Evolutionary conservation across 2,797 vertebrate species (phyloP), one percentile per base, ranked within the genome.

Genomic region (Myotis myotis): DNA sequence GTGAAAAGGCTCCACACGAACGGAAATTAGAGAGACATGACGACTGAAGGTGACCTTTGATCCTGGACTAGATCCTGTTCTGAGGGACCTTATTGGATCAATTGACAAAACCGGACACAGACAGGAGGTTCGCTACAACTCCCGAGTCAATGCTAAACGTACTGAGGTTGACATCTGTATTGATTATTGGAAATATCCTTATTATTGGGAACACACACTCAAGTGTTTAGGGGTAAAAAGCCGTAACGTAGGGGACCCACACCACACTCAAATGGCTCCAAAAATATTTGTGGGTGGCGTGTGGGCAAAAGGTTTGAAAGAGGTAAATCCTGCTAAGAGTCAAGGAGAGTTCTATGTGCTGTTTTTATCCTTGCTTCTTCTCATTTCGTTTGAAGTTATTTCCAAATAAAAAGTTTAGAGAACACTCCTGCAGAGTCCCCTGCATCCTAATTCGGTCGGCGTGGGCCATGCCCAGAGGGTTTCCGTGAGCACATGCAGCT

Each of bases 151-250:
- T 28, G 51, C 57, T 87, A 49, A 87, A 64, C 44, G 64, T 79
- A 38, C 41, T 41, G 51, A 60, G 28, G 55, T 79, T 74, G 71
- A 44, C 44, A 44, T 30, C 44, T 75, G 36, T 68, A 70, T 66
- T 36, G 28, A n/a, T 33, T 55, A 47, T 55, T 88, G 55, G n/a
- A 83, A 70, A 57, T 28, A 84, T 19, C 8, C 33, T 78, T 60
- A 66, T 68, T 85, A 81, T 64, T 91, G 75, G 38, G 25, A 47
- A 53, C 23, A 76, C 13, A 89, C 6, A 47, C 20, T 55, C 49
- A 74, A 85, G 41, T 91, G 71, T 71, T 96, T 66, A 79, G 88
- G 41, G 49, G 11, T 66, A 75, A 87, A 91, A 93, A 92, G 25
- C 22, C 36, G 49, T 53, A 25, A 20, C 36, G 28, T 53, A 22